These are phyloP conservation scores for Rotaria magnacalcarata DNA, from an alignment of 2,888 invertebrate genomes.

Conservation along the genomic window DNA sequence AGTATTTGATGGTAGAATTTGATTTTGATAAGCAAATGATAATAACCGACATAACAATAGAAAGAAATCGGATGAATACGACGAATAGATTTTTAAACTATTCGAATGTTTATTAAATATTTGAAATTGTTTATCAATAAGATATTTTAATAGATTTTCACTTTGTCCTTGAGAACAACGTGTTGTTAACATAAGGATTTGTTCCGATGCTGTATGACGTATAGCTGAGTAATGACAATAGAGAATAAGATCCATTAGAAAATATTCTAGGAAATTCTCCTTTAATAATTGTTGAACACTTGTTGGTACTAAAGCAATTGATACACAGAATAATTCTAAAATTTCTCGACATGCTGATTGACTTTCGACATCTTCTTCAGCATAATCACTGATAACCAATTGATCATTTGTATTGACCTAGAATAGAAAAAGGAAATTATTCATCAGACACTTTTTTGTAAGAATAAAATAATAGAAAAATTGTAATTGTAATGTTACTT, in stretches of 20 bases:
- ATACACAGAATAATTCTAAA: slow-evolving; percentile 81
- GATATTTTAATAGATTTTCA: slow-evolving; percentile 61
- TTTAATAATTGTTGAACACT: slow-evolving; percentile 75
- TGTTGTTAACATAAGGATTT: slow-evolving; percentile 76
- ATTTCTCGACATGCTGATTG: slow-evolving; percentile 77
- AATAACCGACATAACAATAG: slow-evolving; percentile 60
- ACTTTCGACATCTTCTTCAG: background rate
- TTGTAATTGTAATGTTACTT: too few relatives aligned
- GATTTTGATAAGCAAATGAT: slow-evolving; percentile 65
- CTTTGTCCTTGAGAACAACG: slow-evolving; percentile 69
- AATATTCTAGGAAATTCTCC: slow-evolving; percentile 79
- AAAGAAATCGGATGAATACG: slow-evolving; percentile 74
- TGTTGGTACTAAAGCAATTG: slow-evolving; percentile 80
- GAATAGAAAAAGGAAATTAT: background rate
- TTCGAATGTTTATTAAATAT: background rate
- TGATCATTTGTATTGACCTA: background rate
- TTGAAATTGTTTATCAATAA: slow-evolving; percentile 24
- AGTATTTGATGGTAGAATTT: slow-evolving; percentile 69
- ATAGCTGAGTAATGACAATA: slow-evolving; percentile 67
- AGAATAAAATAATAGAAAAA: too few relatives aligned
- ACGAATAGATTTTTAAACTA: slow-evolving; percentile 66
- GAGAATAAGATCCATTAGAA: slow-evolving; percentile 79
- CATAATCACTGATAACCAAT: background rate
- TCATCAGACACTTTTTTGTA: too few relatives aligned
- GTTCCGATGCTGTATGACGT: slow-evolving; percentile 75